Conservation (phyloP, 2,888 invertebrate genomes). For the Acleris laterana region DNA sequence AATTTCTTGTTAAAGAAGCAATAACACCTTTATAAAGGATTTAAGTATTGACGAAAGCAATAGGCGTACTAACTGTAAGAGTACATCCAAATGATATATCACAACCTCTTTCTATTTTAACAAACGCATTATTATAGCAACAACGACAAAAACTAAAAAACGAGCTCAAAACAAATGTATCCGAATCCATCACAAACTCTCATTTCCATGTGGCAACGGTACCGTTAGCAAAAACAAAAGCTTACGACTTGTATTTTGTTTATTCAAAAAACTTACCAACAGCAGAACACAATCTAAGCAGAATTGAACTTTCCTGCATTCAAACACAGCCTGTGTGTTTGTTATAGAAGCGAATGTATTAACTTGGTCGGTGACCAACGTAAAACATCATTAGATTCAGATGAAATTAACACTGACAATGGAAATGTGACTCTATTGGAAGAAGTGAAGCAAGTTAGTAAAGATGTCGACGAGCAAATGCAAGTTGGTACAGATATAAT, state of each 20-base stretch:
- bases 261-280: constrained; percentile 14
- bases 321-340: neutral
- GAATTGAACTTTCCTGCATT: neutral
- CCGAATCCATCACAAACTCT: constrained; percentile 45
- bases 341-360: neutral
- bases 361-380: constrained; percentile 13
- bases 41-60: neutral
- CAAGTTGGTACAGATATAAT: constrained; percentile 30
- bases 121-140: constrained; percentile 26
- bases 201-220: constrained; percentile 45
- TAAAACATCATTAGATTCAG: constrained; percentile 6
- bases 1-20: too few relatives aligned
- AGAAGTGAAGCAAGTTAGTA: constrained; percentile 1
- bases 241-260: constrained; percentile 37
- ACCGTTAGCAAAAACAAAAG: constrained; percentile 60
- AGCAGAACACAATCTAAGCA: neutral
- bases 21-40: neutral
- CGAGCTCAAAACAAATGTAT: constrained; percentile 36
- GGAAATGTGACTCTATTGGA: constrained; percentile 15
- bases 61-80: neutral
- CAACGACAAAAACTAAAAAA: constrained; percentile 33
- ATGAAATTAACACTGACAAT: constrained; percentile 5
- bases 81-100: constrained; percentile 6
- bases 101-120: constrained; percentile 20
- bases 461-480: constrained; percentile 1